Base-by-base conservation (phyloP, 1,140 invertebrate species). In the Trialeurodes vaporariorum region DNA sequence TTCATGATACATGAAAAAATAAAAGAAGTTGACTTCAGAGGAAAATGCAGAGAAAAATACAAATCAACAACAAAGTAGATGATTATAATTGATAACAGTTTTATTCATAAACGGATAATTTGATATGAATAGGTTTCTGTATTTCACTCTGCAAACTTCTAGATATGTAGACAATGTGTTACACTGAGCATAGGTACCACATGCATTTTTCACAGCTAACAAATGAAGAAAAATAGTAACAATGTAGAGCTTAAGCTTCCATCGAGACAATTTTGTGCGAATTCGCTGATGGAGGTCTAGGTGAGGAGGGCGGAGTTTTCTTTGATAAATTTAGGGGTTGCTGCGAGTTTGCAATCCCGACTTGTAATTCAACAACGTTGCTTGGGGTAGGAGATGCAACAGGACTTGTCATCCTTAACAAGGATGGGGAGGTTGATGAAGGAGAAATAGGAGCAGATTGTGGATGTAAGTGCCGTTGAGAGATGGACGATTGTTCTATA, bases 251-350 rank as follows among this genome's bases (percentile, higher is more conserved):
- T 17, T 49, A 49, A 17, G 34, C 34, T 49, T 49, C 34, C 34
- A 49, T 49, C 34, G 5, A 9, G 5, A 49, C 34, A 49, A 49
- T 49, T 49, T 49, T 49, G 34, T 49, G 34, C 34, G 34, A 49
- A 49, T 49, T 49, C 5, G 68, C 62, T 5, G 68, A 66, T 25
- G 65, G 58, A 65, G 64, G 80, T 70, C 83, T 79, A 21, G 86
- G 86, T 68, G 86, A 86, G 70, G 90, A 88, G 71, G 89, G 88
- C 68, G 90, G 89, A 68, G 90, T 90, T 77, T 93, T 93, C 80
- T 92, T 93, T 73, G 90, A 93, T 64, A 93, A 83, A 80, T 93
- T 93, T 59, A 93, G 80, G 40, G 91, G 90, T 76, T 92, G 89
- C 71, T 88, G 89, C n/a, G 72, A 67, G 67, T 74, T 72, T 75